Evolutionary conservation across 2,888 invertebrate species (phyloP), one percentile per base, ranked within the genome.

Genomic region (Bhutanitis thaidina): DNA sequence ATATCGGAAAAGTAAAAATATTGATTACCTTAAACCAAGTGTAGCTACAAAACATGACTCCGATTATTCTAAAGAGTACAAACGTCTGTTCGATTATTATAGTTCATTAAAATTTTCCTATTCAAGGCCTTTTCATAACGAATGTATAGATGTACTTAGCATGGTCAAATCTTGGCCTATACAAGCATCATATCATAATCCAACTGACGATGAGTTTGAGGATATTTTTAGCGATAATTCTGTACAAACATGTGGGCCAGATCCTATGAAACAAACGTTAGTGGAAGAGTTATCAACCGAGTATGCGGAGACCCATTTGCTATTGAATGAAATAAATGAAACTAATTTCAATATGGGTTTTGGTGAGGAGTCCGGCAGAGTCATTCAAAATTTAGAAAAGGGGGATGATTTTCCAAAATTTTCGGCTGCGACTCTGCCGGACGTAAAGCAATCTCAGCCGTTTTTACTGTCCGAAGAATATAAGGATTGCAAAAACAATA

Each of bases 361-460:
- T 90, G 90, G 90, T 90, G 90, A 90, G 81, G 64, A 80, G 90
- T 90, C 90, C 90, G 90, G 73, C 90, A 89, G 90, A 88, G 90
- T 87, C 86, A 84, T 78, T 75, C 79, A 82, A 83, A 78, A 83
- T 85, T 82, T 74, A 65, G 72, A 73, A 75, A 71, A 74, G 63
- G 71, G 65, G 76, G 75, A 69, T 71, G 69, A 74, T 67, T 64
- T 62, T 73, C 73, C 69, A 77, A 80, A 80, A 74, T 69, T 82
- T 81, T 85, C 90, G 90, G 89, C 90, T 89, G 90, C 88, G 87
- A 86, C 87, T 89, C 90, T 90, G 90, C 87, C 90, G 90, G 90
- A 90, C 90, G 89, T 89, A 84, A 90, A 90, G 79, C 89, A 80
- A 74, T 66, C 73, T 79, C 89, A 89, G 89, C 90, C 88, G 86